Evolutionary conservation across 2,797 vertebrate species (phyloP).

Genomic region (Gallinago stenura): DNA sequence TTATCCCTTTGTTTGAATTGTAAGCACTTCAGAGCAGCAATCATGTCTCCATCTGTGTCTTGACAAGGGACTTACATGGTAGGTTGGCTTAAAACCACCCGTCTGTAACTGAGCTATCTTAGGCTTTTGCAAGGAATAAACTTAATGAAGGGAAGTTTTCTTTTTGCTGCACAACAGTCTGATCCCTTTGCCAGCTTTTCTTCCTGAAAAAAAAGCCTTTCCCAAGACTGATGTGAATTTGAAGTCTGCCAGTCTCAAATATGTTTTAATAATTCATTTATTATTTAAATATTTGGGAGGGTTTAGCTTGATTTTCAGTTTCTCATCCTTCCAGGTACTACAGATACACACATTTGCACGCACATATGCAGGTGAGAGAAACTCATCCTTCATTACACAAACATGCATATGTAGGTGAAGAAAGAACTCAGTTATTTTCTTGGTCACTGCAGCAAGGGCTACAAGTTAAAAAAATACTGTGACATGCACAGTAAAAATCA

Average conservation of each 20-base stretch:
- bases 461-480: neutral
- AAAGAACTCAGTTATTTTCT: neutral
- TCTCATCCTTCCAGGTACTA: neutral
- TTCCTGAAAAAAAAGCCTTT: neutral
- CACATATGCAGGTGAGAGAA: neutral
- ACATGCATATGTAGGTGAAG: neutral
- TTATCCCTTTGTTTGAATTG: constrained; percentile 15
- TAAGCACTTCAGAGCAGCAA: neutral
- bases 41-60: constrained; percentile 18
- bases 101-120: neutral
- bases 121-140: neutral
- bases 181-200: neutral
- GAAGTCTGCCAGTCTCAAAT: neutral
- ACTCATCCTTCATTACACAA: neutral
- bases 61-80: constrained; percentile 6
- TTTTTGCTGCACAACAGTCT: neutral
- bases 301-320: neutral
- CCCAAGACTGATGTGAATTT: neutral
- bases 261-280: neutral
- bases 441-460: neutral
- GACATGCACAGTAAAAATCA: constrained; percentile 1
- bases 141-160: neutral
- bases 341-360: neutral
- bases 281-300: neutral
- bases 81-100: constrained; percentile 9